Percentiles rank a stretch among this genome's conserved stretches.
Conservation (phyloP, 2,888 invertebrate species). For the Drosophila yooni region DNA sequence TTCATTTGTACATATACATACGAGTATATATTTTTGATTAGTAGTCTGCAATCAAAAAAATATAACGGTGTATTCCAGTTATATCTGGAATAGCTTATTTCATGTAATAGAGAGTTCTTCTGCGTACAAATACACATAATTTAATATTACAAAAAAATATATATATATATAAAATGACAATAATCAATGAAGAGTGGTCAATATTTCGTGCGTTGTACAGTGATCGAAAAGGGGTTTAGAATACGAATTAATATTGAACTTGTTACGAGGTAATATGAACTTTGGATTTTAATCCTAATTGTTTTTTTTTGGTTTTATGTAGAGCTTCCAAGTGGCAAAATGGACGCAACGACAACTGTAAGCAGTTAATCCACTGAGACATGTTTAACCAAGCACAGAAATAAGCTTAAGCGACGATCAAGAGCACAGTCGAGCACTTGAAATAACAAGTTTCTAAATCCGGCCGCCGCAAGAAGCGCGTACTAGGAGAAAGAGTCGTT, state of each 20-base stretch:
- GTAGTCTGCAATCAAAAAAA: not conserved
- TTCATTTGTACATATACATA: not conserved
- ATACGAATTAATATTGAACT: not conserved
- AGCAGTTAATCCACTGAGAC: constrained; percentile 17
- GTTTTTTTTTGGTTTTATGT: not conserved
- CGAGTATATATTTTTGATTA: not conserved
- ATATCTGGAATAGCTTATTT: not conserved
- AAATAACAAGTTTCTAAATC: constrained; percentile 74
- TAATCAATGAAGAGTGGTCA: not conserved
- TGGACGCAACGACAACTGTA: not conserved
- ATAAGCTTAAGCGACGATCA: constrained; percentile 37
- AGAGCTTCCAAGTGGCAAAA: not conserved
- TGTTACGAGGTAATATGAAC: no score
- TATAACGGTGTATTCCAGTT: not conserved
- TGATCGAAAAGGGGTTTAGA: not conserved
- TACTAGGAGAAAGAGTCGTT: constrained; percentile 51
- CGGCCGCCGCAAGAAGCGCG: constrained; percentile 51
- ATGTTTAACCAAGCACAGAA: constrained; percentile 24
- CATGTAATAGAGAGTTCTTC: not conserved
- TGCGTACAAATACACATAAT: not conserved
- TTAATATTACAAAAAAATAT: not conserved
- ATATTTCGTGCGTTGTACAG: not conserved
- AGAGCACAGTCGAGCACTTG: constrained; percentile 43
- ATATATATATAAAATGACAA: not conserved
- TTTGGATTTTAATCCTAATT: not conserved